Evolutionary conservation across 2,113 vertebrate species (phyloP).

Genomic region (Callipepla californica): DNA sequence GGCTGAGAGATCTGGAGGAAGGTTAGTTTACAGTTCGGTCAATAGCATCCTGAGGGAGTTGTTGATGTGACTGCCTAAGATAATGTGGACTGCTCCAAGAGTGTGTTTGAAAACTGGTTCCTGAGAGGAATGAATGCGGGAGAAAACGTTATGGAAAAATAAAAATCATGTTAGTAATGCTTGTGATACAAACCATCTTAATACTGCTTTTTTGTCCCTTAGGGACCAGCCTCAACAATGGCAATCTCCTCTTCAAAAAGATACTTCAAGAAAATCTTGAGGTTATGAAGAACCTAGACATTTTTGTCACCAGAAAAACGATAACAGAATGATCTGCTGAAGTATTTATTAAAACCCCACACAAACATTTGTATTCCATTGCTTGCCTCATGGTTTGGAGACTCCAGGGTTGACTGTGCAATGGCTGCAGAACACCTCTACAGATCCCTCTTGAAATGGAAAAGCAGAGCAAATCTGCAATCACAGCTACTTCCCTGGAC

Average conservation of each 20-base stretch:
- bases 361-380: neutral
- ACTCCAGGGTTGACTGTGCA: neutral
- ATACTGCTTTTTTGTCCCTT: neutral
- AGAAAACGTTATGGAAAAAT: neutral
- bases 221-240: neutral
- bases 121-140: neutral
- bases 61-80: neutral
- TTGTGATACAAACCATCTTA: neutral
- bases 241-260: neutral
- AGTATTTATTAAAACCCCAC: neutral
- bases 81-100: neutral
- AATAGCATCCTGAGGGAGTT: neutral
- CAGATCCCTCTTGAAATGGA: neutral
- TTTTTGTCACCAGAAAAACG: neutral
- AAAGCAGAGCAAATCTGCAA: neutral
- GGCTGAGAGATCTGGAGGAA: neutral
- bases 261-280: neutral
- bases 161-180: neutral
- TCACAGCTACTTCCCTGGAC: neutral
- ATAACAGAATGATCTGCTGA: fast-evolving
- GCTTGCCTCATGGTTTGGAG: neutral
- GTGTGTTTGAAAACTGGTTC: neutral
- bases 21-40: neutral
- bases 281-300: neutral
- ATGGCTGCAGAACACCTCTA: neutral